Evolutionary conservation across 2,113 vertebrate species (phyloP).

Genomic region (Anhinga anhinga): DNA sequence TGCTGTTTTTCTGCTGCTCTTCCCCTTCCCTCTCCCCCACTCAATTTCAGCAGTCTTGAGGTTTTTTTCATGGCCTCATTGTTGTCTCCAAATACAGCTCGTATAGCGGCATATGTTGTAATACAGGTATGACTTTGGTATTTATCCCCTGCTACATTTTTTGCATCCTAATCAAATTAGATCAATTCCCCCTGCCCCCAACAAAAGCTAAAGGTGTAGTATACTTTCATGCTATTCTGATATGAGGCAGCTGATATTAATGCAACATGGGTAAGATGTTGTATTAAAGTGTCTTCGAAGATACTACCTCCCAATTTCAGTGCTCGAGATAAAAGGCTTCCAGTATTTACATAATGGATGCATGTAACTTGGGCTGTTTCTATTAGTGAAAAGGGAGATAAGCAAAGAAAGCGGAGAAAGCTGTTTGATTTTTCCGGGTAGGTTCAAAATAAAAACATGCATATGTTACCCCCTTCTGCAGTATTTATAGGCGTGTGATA

Average conservation of each 20-base stretch:
- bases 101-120: background rate
- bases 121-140: background rate
- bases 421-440: background rate
- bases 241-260: background rate
- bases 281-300: conserved; percentile 4
- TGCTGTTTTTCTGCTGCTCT: conserved; percentile 23
- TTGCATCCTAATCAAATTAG: conserved; percentile 19
- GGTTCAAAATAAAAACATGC: background rate
- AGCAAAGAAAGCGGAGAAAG: background rate
- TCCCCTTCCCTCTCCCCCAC: background rate
- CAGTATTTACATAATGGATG: conserved; percentile 18
- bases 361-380: background rate
- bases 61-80: background rate
- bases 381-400: background rate
- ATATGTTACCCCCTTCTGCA: background rate
- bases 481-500: background rate
- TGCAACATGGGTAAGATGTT: background rate
- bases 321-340: conserved; percentile 28
- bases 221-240: background rate
- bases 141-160: background rate
- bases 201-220: background rate
- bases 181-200: background rate
- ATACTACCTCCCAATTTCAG: background rate
- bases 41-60: background rate
- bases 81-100: background rate